phyloP scores from a whole-genome alignment of 1,140 invertebrate species.

The Metaphire vulgaris region DNA sequence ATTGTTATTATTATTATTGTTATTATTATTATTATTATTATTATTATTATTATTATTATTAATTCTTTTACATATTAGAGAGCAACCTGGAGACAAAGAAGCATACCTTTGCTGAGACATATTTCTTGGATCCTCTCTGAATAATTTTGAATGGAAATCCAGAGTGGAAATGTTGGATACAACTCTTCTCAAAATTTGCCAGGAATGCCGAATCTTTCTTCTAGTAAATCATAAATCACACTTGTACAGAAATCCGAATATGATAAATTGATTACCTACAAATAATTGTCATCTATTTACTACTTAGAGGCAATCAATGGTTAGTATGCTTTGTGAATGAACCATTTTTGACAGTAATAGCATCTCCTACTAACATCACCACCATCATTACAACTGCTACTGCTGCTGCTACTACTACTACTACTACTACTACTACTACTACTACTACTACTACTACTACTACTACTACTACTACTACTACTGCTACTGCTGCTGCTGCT shows the following conservation, averaged over 20 bases:
- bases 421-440: constrained; percentile 16
- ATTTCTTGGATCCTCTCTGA: neutral
- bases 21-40: no score
- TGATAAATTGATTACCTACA: no score
- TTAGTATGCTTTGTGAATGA: no score
- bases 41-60: no score
- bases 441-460: constrained; percentile 19
- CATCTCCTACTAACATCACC: neutral
- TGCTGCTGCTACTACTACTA: constrained; percentile 13
- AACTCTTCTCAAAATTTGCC: neutral
- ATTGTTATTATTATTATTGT: no score
- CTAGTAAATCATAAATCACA: neutral
- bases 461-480: constrained; percentile 19
- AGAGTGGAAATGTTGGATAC: neutral
- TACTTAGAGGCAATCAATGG: no score
- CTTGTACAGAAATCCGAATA: neutral
- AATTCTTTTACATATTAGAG: no score
- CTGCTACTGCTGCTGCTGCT: constrained; percentile 13
- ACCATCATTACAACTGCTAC: constrained; percentile 8
- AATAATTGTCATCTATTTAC: no score
- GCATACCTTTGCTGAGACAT: neutral
- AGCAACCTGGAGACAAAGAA: no score
- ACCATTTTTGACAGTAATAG: neutral
- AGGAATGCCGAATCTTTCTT: neutral
- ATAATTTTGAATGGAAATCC: neutral